These are phyloP conservation scores for Diadema setosum DNA, from an alignment of 35 echinoderm and acorn worm species.

Conservation along the genomic window DNA sequence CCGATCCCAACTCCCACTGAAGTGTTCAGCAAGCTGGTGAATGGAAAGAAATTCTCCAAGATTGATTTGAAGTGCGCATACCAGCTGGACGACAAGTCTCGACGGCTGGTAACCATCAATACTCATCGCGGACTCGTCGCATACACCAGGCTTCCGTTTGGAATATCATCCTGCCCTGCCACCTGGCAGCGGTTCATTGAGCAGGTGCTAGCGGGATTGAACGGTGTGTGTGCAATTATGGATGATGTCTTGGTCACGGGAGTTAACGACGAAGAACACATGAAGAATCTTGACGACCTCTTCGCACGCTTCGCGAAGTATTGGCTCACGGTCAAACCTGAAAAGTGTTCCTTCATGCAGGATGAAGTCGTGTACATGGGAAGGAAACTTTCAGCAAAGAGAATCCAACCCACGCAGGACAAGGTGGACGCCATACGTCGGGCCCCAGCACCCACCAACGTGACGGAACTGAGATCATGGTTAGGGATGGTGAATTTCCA, in stretches of 20 bases:
- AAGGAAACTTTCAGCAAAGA: background rate
- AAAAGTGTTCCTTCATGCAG: conserved; percentile 37
- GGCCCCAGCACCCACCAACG: background rate
- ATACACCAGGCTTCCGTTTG: conserved; percentile 38
- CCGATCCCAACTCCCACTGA: conserved; percentile 46
- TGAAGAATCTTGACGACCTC: background rate
- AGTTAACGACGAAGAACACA: background rate
- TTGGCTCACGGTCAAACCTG: conserved; percentile 26
- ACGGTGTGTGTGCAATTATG: background rate
- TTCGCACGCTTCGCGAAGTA: conserved; percentile 51
- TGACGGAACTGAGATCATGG: too few species aligned
- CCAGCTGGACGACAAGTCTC: conserved; percentile 32
- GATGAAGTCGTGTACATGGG: conserved; percentile 26
- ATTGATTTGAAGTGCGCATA: conserved; percentile 44
- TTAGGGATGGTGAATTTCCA: too few species aligned
- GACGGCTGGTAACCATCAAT: conserved; percentile 28
- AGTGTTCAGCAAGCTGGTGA: conserved; percentile 36
- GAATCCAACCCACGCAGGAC: conserved; percentile 35
- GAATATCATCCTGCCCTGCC: conserved; percentile 37
- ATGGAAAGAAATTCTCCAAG: conserved; percentile 35
- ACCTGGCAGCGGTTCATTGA: conserved; percentile 37
- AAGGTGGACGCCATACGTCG: conserved; percentile 30
- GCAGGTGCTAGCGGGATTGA: conserved; percentile 19
- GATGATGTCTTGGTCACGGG: conserved; percentile 50
- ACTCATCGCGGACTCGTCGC: background rate